Base-by-base conservation (phyloP, 2,113 vertebrate species). In the Stictonetta naevosa region DNA sequence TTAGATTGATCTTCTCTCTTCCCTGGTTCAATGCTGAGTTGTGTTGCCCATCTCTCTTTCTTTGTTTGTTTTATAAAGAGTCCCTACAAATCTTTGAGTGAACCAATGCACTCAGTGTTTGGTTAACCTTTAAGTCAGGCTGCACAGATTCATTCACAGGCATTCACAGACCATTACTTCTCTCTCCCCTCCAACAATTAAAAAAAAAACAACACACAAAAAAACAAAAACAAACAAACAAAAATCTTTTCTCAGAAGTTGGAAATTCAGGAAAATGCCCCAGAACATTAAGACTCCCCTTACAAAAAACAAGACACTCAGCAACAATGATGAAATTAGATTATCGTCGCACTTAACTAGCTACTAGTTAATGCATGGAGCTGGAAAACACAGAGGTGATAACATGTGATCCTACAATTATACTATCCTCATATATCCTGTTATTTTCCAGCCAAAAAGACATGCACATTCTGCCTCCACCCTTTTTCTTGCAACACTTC, bases 311-410 rank as follows among this genome's bases (percentile, higher is more conserved):
- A 75, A 72, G 56, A 62, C 21, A 50, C 4, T 0, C 2, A 69
- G 3, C 19, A 69, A 46, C 31, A 86, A 56, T 36, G 6, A 44
- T 5, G 6, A 7, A 64, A 23, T 58, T 22, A 60, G 5, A 91
- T 25, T 3, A 67, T 26, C n/a, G 82, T 74, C 72, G 56, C 34
- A 5, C 2, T 0, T 3, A 83, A 60, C 34, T 29, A 56, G n/a
- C 8, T 22, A 15, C 6, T 34, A 18, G 22, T 62, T 68, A 48
- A 64, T 11, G 18, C 0, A 0, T 25, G 46, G 29, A 86, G 67
- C 13, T 1, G 14, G 31, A 81, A 86, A 84, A 20, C 10, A 58
- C 6, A 34, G 29, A 50, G 8, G 4, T 44, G 21, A 46, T 23
- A 8, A 8, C 4, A 28, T 1, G 3, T 25, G 6, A 2, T 64